phyloP scores from a whole-genome alignment of 2,888 invertebrate genomes.

The Scrobipalpa costella region DNA sequence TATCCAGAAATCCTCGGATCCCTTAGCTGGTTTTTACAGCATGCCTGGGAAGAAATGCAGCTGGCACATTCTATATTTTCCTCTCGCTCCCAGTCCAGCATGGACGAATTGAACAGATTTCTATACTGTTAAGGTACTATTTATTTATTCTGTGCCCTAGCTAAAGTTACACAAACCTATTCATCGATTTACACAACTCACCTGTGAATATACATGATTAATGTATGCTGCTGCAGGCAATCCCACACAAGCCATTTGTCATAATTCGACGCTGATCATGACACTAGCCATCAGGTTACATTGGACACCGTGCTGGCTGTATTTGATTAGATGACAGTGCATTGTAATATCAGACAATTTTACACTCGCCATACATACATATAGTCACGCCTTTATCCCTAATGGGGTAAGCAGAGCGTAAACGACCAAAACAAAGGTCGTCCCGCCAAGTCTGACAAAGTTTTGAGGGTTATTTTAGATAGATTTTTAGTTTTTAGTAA shows the following conservation, averaged over 20 bases:
- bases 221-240: not conserved
- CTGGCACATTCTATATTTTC: too few relatives aligned
- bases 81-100: too few relatives aligned
- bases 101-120: not conserved
- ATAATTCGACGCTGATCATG: conserved; percentile 19
- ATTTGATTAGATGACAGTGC: not conserved
- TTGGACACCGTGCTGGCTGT: not conserved
- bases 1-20: too few relatives aligned
- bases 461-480: too few relatives aligned
- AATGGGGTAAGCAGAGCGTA: too few relatives aligned
- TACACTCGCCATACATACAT: too few relatives aligned
- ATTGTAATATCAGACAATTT: not conserved
- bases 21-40: too few relatives aligned
- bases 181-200: not conserved
- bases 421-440: too few relatives aligned
- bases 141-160: not conserved
- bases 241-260: conserved; percentile 12
- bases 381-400: too few relatives aligned
- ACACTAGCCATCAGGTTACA: not conserved
- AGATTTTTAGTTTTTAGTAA: too few relatives aligned
- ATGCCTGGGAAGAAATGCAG: too few relatives aligned
- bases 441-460: too few relatives aligned
- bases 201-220: not conserved
- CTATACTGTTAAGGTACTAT: not conserved
- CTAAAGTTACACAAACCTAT: conserved; percentile 4